Evolutionary conservation across 2,888 invertebrate species (phyloP), one percentile per base, ranked within the genome.

Genomic region (Xanthorhoe spadicearia): DNA sequence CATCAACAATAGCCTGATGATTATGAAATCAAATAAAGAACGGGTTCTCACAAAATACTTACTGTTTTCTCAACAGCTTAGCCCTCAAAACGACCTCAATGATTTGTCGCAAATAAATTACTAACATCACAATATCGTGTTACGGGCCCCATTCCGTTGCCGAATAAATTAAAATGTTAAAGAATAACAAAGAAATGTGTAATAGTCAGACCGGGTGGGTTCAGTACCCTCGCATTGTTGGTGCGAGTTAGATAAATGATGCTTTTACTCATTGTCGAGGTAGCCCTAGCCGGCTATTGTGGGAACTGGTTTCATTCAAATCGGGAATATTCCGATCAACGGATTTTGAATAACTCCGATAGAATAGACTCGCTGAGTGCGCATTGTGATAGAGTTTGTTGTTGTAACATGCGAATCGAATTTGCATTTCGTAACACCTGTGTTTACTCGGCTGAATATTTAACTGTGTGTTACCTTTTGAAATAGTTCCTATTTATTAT

Each of bases 71-170:
- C 9, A 38, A 19, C 10, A 50, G 51, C 28, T 15, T 35, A 17
- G 32, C 56, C 67, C 59, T 61, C 19, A 46, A 53, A 56, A 46
- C 43, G 35, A 57, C 38, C 60, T 51, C 52, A 64, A 53, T 61
- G 57, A 87, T 85, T 85, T 83, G 86, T 88, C 73, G 86, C 82
- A 75, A 85, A 84, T 85, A 85, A 87, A 88, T 86, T 75, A 79
- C 76, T 70, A 66, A 75, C 80, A 81, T 74, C 72, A 75, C 74
- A 77, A 76, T 83, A 80, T 86, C 79, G 68, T 62, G 79, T 86
- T 83, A 77, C 85, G 63, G 57, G 71, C 70, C 78, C 71, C 74
- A 56, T 73, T 71, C 69, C 53, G 59, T 64, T 68, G 54, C 60
- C 55, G 73, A 68, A 74, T 72, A 66, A 60, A 67, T 76, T 74